These are phyloP conservation scores for Halocaridina rubra DNA, from an alignment of 2,888 invertebrate species.

Conservation along the genomic window DNA sequence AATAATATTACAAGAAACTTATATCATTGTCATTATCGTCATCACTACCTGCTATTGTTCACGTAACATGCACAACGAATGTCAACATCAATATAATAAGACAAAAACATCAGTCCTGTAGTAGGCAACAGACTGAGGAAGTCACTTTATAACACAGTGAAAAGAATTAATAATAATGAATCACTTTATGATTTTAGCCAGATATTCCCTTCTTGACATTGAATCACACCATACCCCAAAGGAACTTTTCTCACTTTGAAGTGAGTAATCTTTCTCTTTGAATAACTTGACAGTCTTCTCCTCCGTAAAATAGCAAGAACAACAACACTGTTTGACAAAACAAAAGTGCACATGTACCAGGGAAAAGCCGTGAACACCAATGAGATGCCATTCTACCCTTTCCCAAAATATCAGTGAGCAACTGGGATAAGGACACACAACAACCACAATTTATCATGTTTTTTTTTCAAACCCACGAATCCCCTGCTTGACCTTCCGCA, in stretches of 20 bases:
- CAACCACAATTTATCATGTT: neutral
- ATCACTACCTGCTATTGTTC: conserved; percentile 52
- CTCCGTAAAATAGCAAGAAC: neutral
- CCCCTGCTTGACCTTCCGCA: conserved; percentile 68
- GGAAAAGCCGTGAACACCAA: neutral
- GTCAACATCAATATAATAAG: conserved; percentile 52
- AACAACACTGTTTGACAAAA: conserved; percentile 8
- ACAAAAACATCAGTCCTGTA: conserved; percentile 44
- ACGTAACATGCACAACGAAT: conserved; percentile 52
- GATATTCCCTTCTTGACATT: neutral
- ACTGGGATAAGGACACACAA: neutral
- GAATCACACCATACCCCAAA: no score
- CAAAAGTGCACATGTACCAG: no score
- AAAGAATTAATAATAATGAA: conserved; percentile 12
- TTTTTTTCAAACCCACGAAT: conserved; percentile 72
- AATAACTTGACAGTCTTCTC: neutral
- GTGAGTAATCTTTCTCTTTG: no score
- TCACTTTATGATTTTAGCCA: neutral
- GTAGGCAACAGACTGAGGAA: conserved; percentile 29
- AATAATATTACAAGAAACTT: no score
- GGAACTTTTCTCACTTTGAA: conserved; percentile 2
- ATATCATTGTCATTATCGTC: no score
- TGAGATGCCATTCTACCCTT: neutral
- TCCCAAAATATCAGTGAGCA: neutral
- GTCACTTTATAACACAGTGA: conserved; percentile 39